Evolutionary conservation across 2,797 vertebrate species (phyloP).

Genomic region (Dendrocincla tyrannina): DNA sequence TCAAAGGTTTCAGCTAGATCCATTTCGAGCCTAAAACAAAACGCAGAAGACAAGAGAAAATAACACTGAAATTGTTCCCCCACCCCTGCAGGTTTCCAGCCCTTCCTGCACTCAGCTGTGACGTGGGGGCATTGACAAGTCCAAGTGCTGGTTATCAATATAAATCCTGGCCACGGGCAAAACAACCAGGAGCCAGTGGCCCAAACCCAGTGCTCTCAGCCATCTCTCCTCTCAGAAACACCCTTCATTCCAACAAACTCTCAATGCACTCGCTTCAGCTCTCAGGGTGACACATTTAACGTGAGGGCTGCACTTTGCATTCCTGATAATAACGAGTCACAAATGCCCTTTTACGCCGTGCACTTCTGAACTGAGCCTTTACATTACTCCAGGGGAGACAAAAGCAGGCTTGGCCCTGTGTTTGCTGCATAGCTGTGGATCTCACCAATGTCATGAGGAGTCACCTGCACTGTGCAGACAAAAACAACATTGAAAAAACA

Average conservation of each 20-base stretch:
- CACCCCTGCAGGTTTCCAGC: not conserved
- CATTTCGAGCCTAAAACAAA: not conserved
- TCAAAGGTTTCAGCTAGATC: not conserved
- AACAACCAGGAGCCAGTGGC: not conserved
- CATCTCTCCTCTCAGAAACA: not conserved
- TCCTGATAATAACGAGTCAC: not conserved
- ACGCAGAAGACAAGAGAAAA: not conserved
- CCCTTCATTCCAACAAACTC: not conserved
- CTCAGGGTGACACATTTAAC: not conserved
- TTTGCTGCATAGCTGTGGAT: not conserved
- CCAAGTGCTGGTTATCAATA: not conserved
- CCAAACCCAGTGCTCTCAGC: not conserved
- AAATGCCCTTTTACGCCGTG: accelerated
- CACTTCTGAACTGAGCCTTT: not conserved
- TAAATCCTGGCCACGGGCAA: not conserved
- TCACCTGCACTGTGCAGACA: not conserved
- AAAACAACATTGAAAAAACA: not conserved
- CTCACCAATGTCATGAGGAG: not conserved
- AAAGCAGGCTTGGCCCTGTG: not conserved
- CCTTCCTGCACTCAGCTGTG: not conserved
- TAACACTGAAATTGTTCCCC: not conserved
- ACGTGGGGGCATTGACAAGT: not conserved
- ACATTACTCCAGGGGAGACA: not conserved
- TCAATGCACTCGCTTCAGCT: not conserved
- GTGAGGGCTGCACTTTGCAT: not conserved